A percentile compares a stretch with the other conserved stretches of the same genome.
Conservation (phyloP, 2,888 invertebrate species). For the Camptogramma bilineatum region DNA sequence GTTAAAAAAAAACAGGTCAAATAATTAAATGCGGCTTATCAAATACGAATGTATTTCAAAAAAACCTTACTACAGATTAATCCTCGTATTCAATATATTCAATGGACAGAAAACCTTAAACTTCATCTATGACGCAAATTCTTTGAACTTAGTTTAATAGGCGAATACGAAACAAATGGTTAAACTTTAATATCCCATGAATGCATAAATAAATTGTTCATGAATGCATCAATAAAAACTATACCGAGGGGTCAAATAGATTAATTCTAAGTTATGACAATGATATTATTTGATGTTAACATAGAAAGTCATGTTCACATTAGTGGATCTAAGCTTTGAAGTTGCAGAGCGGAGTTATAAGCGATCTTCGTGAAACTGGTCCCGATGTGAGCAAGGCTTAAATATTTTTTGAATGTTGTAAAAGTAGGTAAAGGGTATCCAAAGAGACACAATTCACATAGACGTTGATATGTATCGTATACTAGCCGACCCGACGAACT, state of each 20-base stretch:
- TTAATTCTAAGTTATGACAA: slow-evolving; percentile 1
- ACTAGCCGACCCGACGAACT: too few species aligned
- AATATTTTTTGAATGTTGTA: slow-evolving; percentile 35
- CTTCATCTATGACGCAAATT: too few species aligned
- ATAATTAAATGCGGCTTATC: background rate
- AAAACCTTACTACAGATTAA: too few species aligned
- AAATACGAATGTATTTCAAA: too few species aligned
- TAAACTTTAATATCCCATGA: background rate
- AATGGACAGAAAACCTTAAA: too few species aligned
- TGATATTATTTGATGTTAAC: slow-evolving; percentile 1
- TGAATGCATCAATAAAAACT: background rate
- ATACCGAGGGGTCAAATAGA: background rate
- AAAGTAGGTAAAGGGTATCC: slow-evolving; percentile 3
- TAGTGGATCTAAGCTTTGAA: background rate
- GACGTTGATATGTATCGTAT: background rate
- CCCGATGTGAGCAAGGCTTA: slow-evolving; percentile 16
- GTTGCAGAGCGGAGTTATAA: slow-evolving; percentile 10
- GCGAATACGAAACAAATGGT: background rate
- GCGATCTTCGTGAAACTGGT: slow-evolving; percentile 13
- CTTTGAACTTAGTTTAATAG: too few species aligned
- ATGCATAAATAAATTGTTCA: background rate
- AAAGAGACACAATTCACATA: slow-evolving; percentile 14
- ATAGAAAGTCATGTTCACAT: slow-evolving; percentile 24
- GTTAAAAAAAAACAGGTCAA: background rate
- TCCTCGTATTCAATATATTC: too few species aligned